Base-by-base conservation (phyloP, 2,113 vertebrate genomes). In the Paraplagusia blochii region DNA sequence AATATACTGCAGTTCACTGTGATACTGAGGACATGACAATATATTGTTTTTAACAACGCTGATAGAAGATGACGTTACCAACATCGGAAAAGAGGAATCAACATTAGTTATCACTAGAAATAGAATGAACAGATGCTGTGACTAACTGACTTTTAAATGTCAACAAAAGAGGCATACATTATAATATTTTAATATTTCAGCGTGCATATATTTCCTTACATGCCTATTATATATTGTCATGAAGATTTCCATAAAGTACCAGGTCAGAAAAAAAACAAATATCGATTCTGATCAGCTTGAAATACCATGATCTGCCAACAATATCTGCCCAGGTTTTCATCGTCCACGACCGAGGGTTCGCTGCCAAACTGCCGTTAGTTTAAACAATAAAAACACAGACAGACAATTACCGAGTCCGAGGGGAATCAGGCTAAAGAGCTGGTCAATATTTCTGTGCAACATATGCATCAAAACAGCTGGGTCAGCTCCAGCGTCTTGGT, bases 341-440 rank as follows among this genome's bases (percentile, higher is more conserved):
- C 43, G 56, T 53, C 76, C 81, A 84, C 83, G 83, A 84, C 69
- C 82, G 68, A 79, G 70, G 77, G 73, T 79, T 78, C 63, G 70
- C 63, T 63, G 79, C 70, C 79, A 83, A 81, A 82, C 82, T 65
- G 71, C 72, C 80, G 83, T 89, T 85, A 80, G 82, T 87, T 87
- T 83, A 86, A 88, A 89, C 86, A 87, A 87, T 81, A 82, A 86
- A 87, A 89, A 86, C 84, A 85, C 80, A 79, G 80, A 84, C 80
- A 82, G 81, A 89, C 87, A 87, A 90, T 89, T 86, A 83, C 82
- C 81, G 61, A 36, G 75, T 77, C 88, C 83, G 49, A 57, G 63
- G 88, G 81, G 88, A 89, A 73, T 79, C 78, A 82, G 77, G 77
- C 88, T 89, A 87, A 89, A 86, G 82, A 90, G 82, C 85, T 85